A percentile compares a stretch with the other conserved stretches of the same genome.
phyloP scores from a whole-genome alignment of 2,888 invertebrate species.

The Leucoma salicis region DNA sequence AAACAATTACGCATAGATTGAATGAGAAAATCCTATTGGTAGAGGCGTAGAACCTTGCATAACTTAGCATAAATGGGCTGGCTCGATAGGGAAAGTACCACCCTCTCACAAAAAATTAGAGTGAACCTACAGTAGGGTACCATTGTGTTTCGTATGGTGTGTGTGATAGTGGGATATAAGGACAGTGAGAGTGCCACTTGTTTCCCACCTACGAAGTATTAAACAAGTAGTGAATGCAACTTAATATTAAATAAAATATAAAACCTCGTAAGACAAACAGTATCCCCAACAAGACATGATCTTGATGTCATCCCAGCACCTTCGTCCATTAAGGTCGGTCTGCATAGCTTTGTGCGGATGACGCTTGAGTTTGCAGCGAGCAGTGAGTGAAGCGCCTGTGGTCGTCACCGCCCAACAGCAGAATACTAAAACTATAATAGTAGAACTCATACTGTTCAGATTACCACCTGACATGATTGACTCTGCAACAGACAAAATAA shows the following conservation, averaged over 20 bases:
- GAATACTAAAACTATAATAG: conserved; percentile 40
- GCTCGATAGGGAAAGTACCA: too few relatives aligned
- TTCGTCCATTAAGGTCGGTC: conserved; percentile 83
- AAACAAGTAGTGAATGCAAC: background rate
- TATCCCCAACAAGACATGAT: conserved; percentile 93
- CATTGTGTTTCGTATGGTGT: too few relatives aligned
- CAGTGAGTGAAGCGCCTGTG: conserved; percentile 37
- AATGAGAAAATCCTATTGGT: too few relatives aligned
- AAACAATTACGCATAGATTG: too few relatives aligned
- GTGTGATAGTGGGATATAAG: too few relatives aligned
- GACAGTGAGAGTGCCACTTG: too few relatives aligned
- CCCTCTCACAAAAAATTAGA: too few relatives aligned
- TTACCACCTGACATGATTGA: conserved; percentile 18
- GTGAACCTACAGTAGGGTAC: too few relatives aligned
- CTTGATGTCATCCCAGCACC: conserved; percentile 90
- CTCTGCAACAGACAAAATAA: conserved; percentile 16
- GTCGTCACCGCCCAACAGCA: conserved; percentile 44
- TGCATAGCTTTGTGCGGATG: conserved; percentile 69
- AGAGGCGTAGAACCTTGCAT: too few relatives aligned
- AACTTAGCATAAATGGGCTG: too few relatives aligned
- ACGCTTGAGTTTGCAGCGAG: conserved; percentile 58
- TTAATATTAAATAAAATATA: too few relatives aligned
- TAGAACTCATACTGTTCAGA: conserved; percentile 23
- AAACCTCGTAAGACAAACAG: conserved; percentile 92
- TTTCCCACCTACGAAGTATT: too few relatives aligned